Evolutionary conservation across 2,888 invertebrate species (phyloP).

Genomic region (Epinotia bilunana): DNA sequence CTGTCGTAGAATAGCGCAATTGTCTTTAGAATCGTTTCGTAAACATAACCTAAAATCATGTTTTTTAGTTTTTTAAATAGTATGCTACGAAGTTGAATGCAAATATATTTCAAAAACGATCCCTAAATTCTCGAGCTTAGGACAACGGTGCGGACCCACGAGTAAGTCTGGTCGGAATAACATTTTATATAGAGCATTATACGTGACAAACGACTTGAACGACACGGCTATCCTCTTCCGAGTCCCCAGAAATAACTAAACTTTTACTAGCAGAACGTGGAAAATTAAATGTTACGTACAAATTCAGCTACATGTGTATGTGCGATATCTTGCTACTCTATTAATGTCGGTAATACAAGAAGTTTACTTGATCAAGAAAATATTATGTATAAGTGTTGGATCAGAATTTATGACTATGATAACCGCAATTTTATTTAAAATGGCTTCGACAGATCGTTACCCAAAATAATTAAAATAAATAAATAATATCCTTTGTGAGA

Average conservation of each 20-base stretch:
- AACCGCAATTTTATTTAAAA: background rate
- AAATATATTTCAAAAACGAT: constrained; percentile 55
- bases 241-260: constrained; percentile 49
- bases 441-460: background rate
- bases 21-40: constrained; percentile 3
- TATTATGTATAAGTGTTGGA: background rate
- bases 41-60: constrained; percentile 3
- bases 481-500: background rate
- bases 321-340: constrained; percentile 1
- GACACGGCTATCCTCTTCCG: constrained; percentile 68
- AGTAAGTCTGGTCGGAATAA: constrained; percentile 68
- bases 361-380: background rate
- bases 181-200: constrained; percentile 75
- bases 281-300: constrained; percentile 46
- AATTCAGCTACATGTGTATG: background rate
- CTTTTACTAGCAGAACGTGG: constrained; percentile 50
- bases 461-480: background rate
- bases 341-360: constrained; percentile 5
- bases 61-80: background rate
- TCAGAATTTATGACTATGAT: background rate
- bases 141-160: constrained; percentile 64
- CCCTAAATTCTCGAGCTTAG: constrained; percentile 57
- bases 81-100: background rate
- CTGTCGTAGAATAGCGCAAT: background rate
- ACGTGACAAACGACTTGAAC: constrained; percentile 72